phyloP scores from a whole-genome alignment of 2,888 invertebrate genomes.

The Bellardia pandia region DNA sequence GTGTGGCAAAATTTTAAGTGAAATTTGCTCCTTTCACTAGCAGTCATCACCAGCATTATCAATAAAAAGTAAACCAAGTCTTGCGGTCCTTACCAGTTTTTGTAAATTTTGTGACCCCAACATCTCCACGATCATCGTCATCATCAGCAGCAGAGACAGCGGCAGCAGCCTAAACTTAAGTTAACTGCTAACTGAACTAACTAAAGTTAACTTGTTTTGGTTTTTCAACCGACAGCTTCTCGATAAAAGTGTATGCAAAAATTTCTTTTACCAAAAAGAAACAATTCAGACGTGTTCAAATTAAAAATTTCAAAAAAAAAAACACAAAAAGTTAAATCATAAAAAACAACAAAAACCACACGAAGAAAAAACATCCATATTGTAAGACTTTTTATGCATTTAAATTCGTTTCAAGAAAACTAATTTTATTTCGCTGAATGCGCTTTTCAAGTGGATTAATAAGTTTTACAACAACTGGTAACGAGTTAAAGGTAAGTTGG shows the following conservation, averaged over 20 bases:
- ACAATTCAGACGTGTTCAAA: constrained; percentile 11
- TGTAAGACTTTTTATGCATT: constrained; percentile 43
- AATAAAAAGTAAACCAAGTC: constrained; percentile 58
- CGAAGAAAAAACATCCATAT: not conserved
- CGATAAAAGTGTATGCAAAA: constrained; percentile 34
- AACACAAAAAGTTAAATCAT: constrained; percentile 35
- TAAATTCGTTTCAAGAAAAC: constrained; percentile 12
- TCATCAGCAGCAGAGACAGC: constrained; percentile 20
- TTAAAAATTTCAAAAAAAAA: constrained; percentile 15
- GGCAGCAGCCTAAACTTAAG: not conserved
- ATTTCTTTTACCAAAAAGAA: constrained; percentile 38
- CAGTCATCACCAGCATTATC: constrained; percentile 8
- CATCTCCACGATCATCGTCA: not conserved
- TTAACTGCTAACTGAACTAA: too few relatives aligned
- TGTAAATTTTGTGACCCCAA: constrained; percentile 16
- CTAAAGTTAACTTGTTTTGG: constrained; percentile 40
- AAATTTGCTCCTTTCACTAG: constrained; percentile 68
- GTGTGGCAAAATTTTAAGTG: constrained; percentile 33
- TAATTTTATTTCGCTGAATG: not conserved
- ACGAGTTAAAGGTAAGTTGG: constrained; percentile 40
- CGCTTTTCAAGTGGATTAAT: constrained; percentile 41
- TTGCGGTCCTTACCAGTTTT: constrained; percentile 65
- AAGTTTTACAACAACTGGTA: constrained; percentile 6
- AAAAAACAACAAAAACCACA: constrained; percentile 19
- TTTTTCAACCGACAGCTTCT: not conserved